A percentile compares a stretch with the other conserved stretches of the same genome.
These are phyloP conservation scores for Tiaroga cobitis DNA, from an alignment of 2,797 vertebrate genomes.

Conservation along the genomic window DNA sequence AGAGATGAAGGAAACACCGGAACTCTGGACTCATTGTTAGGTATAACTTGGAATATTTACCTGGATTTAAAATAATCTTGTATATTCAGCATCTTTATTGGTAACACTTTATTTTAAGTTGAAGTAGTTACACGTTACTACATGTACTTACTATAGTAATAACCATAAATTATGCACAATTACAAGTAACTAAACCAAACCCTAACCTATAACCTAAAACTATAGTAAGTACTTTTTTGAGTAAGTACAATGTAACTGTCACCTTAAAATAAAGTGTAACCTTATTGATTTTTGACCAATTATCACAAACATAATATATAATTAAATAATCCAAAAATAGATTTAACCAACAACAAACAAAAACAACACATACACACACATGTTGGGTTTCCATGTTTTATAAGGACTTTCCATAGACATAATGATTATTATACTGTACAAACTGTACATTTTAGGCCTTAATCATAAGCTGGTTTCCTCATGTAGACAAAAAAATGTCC, in stretches of 20 bases:
- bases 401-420: not conserved
- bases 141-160: too few species aligned
- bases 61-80: not conserved
- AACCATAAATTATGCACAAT: too few species aligned
- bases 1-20: slow-evolving; percentile 56
- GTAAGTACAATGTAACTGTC: too few species aligned
- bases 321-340: not conserved
- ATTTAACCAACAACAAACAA: not conserved
- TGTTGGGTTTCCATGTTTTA: not conserved
- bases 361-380: not conserved
- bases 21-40: slow-evolving; percentile 82
- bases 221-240: too few species aligned
- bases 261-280: too few species aligned
- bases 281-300: not conserved
- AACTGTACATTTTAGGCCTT: not conserved
- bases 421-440: not conserved
- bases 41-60: slow-evolving; percentile 63
- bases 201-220: too few species aligned
- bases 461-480: not conserved
- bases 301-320: not conserved
- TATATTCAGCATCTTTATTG: not conserved
- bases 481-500: not conserved
- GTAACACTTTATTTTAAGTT: too few species aligned
- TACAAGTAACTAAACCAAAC: too few species aligned
- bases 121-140: too few species aligned